These are phyloP conservation scores for Mythimna ferrago DNA, from an alignment of 2,888 invertebrate genomes.

Conservation along the genomic window DNA sequence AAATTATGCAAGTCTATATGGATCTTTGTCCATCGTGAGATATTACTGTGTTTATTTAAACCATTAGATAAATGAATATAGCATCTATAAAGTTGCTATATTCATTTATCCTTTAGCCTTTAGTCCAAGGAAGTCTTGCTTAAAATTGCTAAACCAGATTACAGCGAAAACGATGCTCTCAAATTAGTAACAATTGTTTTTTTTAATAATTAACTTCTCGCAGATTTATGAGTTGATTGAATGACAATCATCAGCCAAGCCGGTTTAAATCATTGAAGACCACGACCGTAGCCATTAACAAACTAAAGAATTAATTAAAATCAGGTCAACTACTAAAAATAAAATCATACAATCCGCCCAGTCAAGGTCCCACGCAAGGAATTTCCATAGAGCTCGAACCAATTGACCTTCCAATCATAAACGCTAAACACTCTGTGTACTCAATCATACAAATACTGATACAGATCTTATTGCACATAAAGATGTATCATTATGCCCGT, in stretches of 20 bases:
- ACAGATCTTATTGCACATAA: conserved; percentile 60
- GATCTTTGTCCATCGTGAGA: no score
- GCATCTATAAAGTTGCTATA: no score
- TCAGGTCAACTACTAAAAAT: conserved; percentile 19
- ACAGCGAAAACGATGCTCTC: no score
- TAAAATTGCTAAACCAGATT: no score
- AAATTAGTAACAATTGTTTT: no score
- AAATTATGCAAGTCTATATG: no score
- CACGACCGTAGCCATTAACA: neutral
- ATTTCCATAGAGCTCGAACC: conserved; percentile 39
- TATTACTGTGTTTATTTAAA: no score
- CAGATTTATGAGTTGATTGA: neutral
- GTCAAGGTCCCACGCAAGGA: conserved; percentile 38
- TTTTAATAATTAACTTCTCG: no score
- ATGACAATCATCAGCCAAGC: no score
- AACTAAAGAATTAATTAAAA: conserved; percentile 12
- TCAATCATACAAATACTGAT: conserved; percentile 50
- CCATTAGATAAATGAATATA: no score
- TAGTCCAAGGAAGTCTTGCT: no score
- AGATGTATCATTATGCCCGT: conserved; percentile 49
- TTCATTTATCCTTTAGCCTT: no score
- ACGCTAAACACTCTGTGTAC: conserved; percentile 51
- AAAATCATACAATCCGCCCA: conserved; percentile 24
- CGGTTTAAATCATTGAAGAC: neutral
- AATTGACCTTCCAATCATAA: conserved; percentile 58